A percentile compares a stretch with the other conserved stretches of the same genome.
Conservation (phyloP, 2,797 vertebrate genomes). For the Podarcis lilfordi region DNA sequence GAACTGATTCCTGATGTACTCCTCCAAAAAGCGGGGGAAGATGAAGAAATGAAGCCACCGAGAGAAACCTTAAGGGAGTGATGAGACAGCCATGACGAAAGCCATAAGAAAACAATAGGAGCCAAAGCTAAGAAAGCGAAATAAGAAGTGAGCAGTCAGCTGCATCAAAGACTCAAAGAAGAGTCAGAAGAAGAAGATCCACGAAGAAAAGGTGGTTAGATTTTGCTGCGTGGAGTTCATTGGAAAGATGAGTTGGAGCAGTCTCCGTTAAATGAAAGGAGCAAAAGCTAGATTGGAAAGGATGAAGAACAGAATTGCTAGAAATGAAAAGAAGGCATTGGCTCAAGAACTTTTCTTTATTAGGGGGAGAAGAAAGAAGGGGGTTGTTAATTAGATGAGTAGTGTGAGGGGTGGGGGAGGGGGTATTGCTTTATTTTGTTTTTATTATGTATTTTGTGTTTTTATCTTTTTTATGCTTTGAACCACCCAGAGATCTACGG, state of each 20-base stretch:
- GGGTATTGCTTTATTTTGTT: too few species aligned
- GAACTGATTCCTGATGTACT: background rate
- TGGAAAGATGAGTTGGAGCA: background rate
- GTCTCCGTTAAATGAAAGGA: background rate
- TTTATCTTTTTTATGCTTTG: too few species aligned
- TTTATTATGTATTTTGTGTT: too few species aligned
- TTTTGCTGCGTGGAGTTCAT: background rate
- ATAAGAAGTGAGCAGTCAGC: background rate
- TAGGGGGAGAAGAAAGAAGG: background rate
- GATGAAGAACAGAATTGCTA: background rate
- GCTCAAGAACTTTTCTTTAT: background rate
- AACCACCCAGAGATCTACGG: too few species aligned
- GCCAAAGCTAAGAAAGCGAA: background rate
- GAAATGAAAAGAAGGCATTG: background rate
- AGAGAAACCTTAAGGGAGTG: background rate
- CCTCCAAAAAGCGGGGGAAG: background rate
- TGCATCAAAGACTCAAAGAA: background rate
- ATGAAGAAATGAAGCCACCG: background rate
- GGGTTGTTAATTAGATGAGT: background rate
- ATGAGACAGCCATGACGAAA: background rate
- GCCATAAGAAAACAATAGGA: background rate
- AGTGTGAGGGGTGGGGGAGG: too few species aligned
- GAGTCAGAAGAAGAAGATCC: background rate
- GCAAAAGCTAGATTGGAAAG: background rate
- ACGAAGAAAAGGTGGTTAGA: background rate